A percentile compares a stretch with the other conserved stretches of the same genome.
phyloP scores from a whole-genome alignment of 2,113 vertebrate species.

The Pipa parva region DNA sequence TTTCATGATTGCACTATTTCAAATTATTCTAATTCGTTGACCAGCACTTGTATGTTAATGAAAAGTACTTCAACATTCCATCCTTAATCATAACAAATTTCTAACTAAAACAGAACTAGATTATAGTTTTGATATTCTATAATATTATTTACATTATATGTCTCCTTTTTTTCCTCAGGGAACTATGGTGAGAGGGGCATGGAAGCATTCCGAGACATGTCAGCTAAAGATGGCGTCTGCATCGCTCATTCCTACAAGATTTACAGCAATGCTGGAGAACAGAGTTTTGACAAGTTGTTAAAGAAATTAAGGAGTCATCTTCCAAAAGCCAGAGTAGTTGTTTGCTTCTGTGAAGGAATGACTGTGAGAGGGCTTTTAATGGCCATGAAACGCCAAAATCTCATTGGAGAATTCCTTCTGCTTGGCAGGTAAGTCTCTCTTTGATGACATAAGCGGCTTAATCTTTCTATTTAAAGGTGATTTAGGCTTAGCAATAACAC shows the following conservation, averaged over 20 bases:
- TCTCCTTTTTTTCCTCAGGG: constrained; percentile 63
- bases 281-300: constrained; percentile 90
- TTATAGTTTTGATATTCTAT: too few species aligned
- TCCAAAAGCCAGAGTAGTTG: constrained; percentile 93
- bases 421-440: constrained; percentile 85
- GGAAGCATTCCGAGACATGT: constrained; percentile 98
- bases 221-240: constrained; percentile 93
- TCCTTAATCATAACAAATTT: too few species aligned
- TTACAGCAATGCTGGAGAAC: constrained; percentile 95
- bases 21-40: too few species aligned
- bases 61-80: too few species aligned
- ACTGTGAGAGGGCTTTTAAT: constrained; percentile 92
- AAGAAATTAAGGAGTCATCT: constrained; percentile 81
- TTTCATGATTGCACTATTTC: too few species aligned
- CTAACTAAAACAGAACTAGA: too few species aligned
- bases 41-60: too few species aligned
- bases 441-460: too few species aligned
- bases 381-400: constrained; percentile 89
- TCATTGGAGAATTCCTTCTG: constrained; percentile 87
- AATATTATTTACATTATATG: neutral
- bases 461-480: too few species aligned
- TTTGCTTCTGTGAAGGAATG: constrained; percentile 98
- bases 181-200: constrained; percentile 99
- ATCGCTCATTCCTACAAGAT: constrained; percentile 98
- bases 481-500: too few species aligned